phyloP scores from a whole-genome alignment of 2,113 vertebrate species.

The Rhineura floridana region DNA sequence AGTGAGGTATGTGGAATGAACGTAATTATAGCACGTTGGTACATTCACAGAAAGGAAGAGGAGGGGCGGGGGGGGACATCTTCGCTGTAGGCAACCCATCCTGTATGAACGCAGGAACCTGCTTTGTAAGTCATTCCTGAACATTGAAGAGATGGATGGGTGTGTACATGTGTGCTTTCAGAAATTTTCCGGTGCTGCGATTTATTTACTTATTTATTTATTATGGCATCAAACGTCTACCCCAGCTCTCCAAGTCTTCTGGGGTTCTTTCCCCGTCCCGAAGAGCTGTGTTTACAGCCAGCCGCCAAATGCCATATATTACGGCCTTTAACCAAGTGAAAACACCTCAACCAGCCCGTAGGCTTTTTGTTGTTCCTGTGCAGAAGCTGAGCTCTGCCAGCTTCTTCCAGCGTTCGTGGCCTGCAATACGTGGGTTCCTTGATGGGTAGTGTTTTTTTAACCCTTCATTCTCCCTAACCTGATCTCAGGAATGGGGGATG shows the following conservation, averaged over 20 bases:
- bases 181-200: conserved; percentile 32
- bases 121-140: conserved; percentile 63
- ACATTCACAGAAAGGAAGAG: not conserved
- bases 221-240: conserved; percentile 17
- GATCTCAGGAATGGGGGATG: not conserved
- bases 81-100: conserved; percentile 34
- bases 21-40: conserved; percentile 22
- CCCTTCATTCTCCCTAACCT: not conserved
- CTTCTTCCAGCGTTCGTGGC: not conserved
- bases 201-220: conserved; percentile 53
- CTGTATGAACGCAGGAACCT: conserved; percentile 60
- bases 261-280: conserved; percentile 42
- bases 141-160: conserved; percentile 49
- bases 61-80: not conserved
- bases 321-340: conserved; percentile 43
- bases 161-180: conserved; percentile 12
- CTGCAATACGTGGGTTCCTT: not conserved
- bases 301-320: conserved; percentile 51
- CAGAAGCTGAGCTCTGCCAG: not conserved
- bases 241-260: not conserved
- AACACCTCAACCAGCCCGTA: not conserved
- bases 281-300: conserved; percentile 42
- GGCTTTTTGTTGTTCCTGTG: not conserved
- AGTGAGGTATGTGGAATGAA: no score
- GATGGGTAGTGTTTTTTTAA: not conserved